These are phyloP conservation scores for Artibeus jamaicensis DNA, from an alignment of 2,797 vertebrate species.

Conservation along the genomic window DNA sequence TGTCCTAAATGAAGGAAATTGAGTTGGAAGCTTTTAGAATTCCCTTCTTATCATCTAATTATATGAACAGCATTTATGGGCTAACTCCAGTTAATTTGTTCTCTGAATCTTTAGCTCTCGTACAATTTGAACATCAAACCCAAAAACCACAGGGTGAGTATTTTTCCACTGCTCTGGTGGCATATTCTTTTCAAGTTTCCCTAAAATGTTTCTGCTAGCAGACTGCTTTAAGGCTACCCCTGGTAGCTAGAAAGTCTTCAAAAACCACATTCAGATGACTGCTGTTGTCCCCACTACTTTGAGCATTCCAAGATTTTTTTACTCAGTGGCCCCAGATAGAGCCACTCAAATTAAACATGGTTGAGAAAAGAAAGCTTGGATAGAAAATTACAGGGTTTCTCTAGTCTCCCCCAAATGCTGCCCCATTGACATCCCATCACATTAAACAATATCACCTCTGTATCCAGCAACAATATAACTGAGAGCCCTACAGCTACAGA, in stretches of 20 bases:
- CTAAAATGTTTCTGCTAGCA: conserved; percentile 18
- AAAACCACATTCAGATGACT: conserved; percentile 20
- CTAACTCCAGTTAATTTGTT: conserved; percentile 45
- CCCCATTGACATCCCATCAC: background rate
- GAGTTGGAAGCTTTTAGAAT: conserved; percentile 60
- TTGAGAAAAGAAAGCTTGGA: background rate
- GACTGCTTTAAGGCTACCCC: background rate
- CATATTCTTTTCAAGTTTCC: conserved; percentile 19
- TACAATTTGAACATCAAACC: conserved; percentile 47
- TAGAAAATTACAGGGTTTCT: background rate
- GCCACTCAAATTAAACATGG: background rate
- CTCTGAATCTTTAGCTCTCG: conserved; percentile 15
- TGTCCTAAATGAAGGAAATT: conserved; percentile 58
- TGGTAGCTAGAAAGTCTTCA: conserved; percentile 39
- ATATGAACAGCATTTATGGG: conserved; percentile 47
- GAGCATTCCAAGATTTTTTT: conserved; percentile 5
- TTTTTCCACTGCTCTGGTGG: conserved; percentile 42
- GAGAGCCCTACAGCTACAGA: background rate
- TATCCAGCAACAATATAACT: background rate
- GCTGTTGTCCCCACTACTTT: background rate
- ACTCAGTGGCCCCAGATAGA: background rate
- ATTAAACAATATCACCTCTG: background rate
- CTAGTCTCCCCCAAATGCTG: background rate
- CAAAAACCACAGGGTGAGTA: conserved; percentile 25
- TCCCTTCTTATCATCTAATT: conserved; percentile 69